phyloP scores from a whole-genome alignment of 1,140 invertebrate species.

The Hyposmocoma kahamanoa region DNA sequence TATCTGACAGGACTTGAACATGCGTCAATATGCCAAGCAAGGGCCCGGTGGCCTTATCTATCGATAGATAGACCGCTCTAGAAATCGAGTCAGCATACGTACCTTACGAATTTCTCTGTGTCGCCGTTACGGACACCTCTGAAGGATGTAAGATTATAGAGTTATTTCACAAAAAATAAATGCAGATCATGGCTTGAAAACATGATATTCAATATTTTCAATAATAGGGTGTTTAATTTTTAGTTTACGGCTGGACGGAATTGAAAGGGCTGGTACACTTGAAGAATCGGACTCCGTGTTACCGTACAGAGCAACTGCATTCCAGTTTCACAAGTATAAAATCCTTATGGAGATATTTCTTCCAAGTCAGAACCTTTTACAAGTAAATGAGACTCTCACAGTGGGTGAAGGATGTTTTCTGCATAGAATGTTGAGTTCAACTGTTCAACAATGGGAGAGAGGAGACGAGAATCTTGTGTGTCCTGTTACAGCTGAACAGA shows the following conservation, averaged over 20 bases:
- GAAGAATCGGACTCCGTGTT: slow-evolving; percentile 68
- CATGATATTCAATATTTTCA: too few relatives aligned
- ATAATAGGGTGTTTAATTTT: slow-evolving; percentile 23
- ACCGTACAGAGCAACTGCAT: slow-evolving; percentile 75
- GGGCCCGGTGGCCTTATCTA: too few relatives aligned
- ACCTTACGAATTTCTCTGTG: too few relatives aligned
- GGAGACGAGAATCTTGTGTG: slow-evolving; percentile 71
- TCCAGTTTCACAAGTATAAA: slow-evolving; percentile 75
- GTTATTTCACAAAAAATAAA: too few relatives aligned
- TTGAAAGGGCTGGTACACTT: slow-evolving; percentile 66
- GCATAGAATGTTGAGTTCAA: slow-evolving; percentile 76
- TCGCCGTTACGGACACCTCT: too few relatives aligned
- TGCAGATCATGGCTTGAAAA: too few relatives aligned
- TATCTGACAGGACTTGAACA: too few relatives aligned
- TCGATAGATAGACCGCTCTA: too few relatives aligned
- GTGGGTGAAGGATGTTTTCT: slow-evolving; percentile 74
- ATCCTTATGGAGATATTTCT: slow-evolving; percentile 76
- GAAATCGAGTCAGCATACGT: too few relatives aligned
- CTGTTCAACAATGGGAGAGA: slow-evolving; percentile 70
- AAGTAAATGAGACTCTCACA: slow-evolving; percentile 63
- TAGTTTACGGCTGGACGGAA: slow-evolving; percentile 78
- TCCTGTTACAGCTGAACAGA: slow-evolving; percentile 45
- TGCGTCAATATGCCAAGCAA: too few relatives aligned
- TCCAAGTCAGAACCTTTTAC: slow-evolving; percentile 64
- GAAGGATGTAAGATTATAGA: too few relatives aligned